Percentiles rank a stretch among this genome's conserved stretches.
Conservation (phyloP, 2,797 vertebrate species). For the Furcifer pardalis region DNA sequence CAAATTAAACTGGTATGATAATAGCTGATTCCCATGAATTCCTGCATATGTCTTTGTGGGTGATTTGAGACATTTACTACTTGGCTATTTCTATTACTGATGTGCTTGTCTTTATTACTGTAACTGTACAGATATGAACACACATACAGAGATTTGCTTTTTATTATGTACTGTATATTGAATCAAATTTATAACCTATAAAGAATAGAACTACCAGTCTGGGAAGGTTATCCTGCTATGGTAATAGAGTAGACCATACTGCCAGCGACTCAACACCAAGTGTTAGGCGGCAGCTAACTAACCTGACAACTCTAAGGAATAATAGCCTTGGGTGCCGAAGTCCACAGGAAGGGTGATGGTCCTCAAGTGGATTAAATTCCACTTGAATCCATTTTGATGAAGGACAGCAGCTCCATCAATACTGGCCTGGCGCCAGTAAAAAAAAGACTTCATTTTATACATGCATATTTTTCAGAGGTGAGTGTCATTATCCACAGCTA, state of each 20-base stretch:
- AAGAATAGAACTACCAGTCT: background rate
- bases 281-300: too few species aligned
- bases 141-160: background rate
- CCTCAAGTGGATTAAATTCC: too few species aligned
- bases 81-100: slow-evolving; percentile 8
- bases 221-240: too few species aligned
- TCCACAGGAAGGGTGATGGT: too few species aligned
- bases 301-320: too few species aligned
- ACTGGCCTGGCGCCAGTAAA: too few species aligned
- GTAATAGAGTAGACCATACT: too few species aligned
- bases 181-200: background rate
- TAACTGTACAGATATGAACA: background rate
- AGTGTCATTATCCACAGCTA: slow-evolving; percentile 34
- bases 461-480: slow-evolving; percentile 46
- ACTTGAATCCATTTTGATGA: too few species aligned
- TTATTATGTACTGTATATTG: background rate
- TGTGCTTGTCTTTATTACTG: background rate
- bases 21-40: slow-evolving; percentile 36
- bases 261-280: too few species aligned
- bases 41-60: background rate
- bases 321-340: too few species aligned
- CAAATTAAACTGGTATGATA: slow-evolving; percentile 50
- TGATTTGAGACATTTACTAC: background rate
- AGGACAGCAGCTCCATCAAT: too few species aligned
- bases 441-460: slow-evolving; percentile 40